Evolutionary conservation across 2,113 vertebrate genomes (phyloP).

Genomic region (Pseudorhombus dupliciocellatus): DNA sequence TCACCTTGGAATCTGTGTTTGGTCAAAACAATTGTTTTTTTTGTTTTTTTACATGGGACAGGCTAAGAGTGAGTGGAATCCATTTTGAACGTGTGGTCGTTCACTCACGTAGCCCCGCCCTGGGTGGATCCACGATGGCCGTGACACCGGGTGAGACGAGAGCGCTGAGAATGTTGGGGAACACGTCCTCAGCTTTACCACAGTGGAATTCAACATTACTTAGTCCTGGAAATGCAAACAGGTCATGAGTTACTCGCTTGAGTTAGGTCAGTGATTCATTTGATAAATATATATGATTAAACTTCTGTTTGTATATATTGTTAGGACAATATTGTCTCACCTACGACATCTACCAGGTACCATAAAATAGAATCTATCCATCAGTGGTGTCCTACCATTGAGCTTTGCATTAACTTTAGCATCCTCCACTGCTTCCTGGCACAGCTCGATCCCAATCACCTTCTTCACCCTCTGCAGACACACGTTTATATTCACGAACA

Average conservation of each 20-base stretch:
- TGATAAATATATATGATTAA: no score
- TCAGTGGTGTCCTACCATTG: slow-evolving; percentile 81
- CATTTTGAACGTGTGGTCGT: rapidly evolving
- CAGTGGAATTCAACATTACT: slow-evolving; percentile 92
- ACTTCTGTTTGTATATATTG: no score
- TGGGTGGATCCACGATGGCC: slow-evolving; percentile 92
- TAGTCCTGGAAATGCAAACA: slow-evolving; percentile 78
- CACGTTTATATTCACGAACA: neutral
- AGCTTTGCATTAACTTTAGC: slow-evolving; percentile 88
- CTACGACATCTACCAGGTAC: no score
- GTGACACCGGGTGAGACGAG: slow-evolving; percentile 82
- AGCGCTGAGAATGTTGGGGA: slow-evolving; percentile 87
- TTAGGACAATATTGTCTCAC: no score
- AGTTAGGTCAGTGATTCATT: no score
- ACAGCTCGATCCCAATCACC: slow-evolving; percentile 94
- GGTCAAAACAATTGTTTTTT: neutral
- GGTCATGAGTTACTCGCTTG: neutral
- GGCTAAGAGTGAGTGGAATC: rapidly evolving
- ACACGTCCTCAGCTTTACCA: slow-evolving; percentile 93
- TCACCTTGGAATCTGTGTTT: slow-evolving; percentile 91
- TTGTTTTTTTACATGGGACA: neutral
- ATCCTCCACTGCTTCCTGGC: slow-evolving; percentile 93
- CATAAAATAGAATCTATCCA: no score
- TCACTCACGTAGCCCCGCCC: slow-evolving; percentile 94
- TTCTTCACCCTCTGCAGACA: slow-evolving; percentile 88